Evolutionary conservation across 2,113 vertebrate species (phyloP), one percentile per base, ranked within the genome.

Genomic region (Hoplias malabaricus): DNA sequence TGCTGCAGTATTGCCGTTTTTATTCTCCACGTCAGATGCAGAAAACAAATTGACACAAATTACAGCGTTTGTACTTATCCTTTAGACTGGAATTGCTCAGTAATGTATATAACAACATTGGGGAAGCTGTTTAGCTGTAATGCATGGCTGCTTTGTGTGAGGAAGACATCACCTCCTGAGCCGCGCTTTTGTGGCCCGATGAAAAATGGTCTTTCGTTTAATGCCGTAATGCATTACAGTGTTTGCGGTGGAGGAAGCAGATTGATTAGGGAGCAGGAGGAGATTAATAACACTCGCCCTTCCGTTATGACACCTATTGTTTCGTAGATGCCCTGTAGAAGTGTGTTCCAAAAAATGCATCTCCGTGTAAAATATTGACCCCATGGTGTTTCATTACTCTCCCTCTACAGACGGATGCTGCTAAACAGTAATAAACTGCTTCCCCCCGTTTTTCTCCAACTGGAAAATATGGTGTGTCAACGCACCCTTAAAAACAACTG

Each of bases 321-420:
- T 96, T 95, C 92, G 92, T 90, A 90, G 88, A 86, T 91, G 89
- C 87, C 90, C 91, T 88, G 87, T 87, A 92, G 91, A 94, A 89
- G 86, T 92, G 91, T 91, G 90, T 90, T 92, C 66, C 56, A 65
- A 72, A 95, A 97, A 96, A 97, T 93, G 92, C 91, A 95, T 95
- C 92, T 92, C 88, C 93, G 92, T 95, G 93, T 95, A 97, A 96
- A 95, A 96, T 96, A 96, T 94, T 95, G 94, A 95, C 94, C 92
- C 93, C 85, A 87, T 92, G 50, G 90, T 90, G 93, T 91, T 94
- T 94, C 94, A 96, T 98, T 95, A 95, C 94, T 98, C 95, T 95
- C 90, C 86, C n/a, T 82, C 85, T 82, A 83, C 83, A 92, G 93
- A 94, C 90, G 92, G 90, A 91, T 90, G 89, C 91, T 91, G 90